Percentiles rank a stretch among this genome's conserved stretches.
Conservation (phyloP, 2,797 vertebrate genomes). For the Melopsittacus undulatus region DNA sequence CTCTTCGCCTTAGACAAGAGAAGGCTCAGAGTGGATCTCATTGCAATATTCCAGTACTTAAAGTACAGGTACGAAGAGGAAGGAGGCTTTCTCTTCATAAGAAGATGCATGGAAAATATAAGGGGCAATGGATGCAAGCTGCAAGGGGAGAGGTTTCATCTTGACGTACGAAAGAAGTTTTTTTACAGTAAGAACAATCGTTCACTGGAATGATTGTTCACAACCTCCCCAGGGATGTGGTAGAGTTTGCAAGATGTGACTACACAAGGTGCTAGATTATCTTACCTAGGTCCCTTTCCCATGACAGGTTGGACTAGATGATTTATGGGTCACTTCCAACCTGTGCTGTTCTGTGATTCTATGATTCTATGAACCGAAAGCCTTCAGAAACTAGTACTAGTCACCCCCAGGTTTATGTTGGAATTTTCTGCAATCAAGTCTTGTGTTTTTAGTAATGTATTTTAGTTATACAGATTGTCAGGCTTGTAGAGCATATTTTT, state of each 20-base stretch:
- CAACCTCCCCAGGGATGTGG: not conserved
- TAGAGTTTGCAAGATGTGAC: not conserved
- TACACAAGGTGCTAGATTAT: not conserved
- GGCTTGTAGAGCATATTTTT: not conserved
- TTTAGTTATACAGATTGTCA: not conserved
- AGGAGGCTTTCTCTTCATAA: not conserved
- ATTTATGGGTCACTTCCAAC: not conserved
- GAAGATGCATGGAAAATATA: not conserved
- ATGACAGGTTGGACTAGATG: not conserved
- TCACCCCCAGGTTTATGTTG: fast-evolving
- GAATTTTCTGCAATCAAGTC: not conserved
- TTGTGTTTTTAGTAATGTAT: not conserved
- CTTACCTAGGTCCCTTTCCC: not conserved
- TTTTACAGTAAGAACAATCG: not conserved
- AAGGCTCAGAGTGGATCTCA: not conserved
- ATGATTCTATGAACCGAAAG: not conserved
- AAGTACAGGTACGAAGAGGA: not conserved
- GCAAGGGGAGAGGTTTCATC: not conserved
- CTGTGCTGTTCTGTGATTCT: not conserved
- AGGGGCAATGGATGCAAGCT: not conserved
- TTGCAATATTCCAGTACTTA: not conserved
- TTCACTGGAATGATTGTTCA: not conserved
- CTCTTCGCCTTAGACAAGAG: not conserved
- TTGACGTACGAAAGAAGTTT: not conserved
- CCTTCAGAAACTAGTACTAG: not conserved